Evolutionary conservation across 2,797 vertebrate genomes (phyloP).

Genomic region (Microhierax caerulescens): DNA sequence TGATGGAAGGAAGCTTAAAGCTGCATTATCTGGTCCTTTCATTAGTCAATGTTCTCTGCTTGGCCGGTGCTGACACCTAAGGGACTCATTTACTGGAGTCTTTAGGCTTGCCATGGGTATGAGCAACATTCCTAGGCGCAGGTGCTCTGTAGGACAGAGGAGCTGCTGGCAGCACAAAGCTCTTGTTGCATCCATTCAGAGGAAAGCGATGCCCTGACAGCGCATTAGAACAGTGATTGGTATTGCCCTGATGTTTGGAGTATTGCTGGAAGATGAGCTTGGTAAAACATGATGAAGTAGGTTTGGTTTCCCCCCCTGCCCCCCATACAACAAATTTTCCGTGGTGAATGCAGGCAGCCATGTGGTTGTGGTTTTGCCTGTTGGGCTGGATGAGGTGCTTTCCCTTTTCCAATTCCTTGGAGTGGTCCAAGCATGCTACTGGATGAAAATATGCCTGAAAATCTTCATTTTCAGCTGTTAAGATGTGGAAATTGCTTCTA

Average conservation of each 20-base stretch:
- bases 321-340: not conserved
- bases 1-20: not conserved
- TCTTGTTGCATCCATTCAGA: not conserved
- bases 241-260: not conserved
- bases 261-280: not conserved
- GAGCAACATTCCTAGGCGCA: fast-evolving
- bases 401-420: not conserved
- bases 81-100: not conserved
- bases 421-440: not conserved
- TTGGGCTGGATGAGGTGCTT: not conserved
- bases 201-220: not conserved
- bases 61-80: not conserved
- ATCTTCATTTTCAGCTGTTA: not conserved
- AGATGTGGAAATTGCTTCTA: not conserved
- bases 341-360: not conserved
- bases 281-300: not conserved
- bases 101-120: not conserved
- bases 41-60: fast-evolving
- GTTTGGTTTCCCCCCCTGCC: too few relatives aligned
- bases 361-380: not conserved
- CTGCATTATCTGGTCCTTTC: not conserved
- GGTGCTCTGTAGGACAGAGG: not conserved
- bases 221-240: not conserved
- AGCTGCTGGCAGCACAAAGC: not conserved
- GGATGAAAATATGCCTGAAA: not conserved